Evolutionary conservation across 2,797 vertebrate species (phyloP), one percentile per base, ranked within the genome.

Genomic region (Alectoris magna): DNA sequence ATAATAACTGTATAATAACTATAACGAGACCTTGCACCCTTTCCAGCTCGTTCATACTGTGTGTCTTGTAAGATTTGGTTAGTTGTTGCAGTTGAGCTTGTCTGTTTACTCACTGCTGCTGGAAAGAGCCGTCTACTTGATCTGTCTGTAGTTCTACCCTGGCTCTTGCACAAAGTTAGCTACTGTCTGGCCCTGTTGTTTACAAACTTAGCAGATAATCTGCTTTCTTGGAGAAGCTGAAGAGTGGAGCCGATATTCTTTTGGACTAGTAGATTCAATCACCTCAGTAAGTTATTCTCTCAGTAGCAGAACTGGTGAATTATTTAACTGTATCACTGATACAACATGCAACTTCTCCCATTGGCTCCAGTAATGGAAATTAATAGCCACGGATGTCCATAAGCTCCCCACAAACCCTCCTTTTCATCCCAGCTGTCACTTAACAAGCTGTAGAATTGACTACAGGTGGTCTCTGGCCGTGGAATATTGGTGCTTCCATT

Each of bases 371-470:
- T 31, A 36, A 15, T n/a, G 43, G 36, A 67, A 85, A 21, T 16
- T 51, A 36, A 24, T 26, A 48, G 66, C 31, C 44, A 46, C 11
- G 84, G 9, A 23, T 81, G 58, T 36, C 34, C 22, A 10, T 0
- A 0, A 36, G 68, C 17, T 87, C 29, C 26, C 10, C 49, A 2
- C 38, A 78, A n/a, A 14, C 5, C 23, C 4, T 59, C 4, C 9
- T 90, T 53, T 86, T 72, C 21, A 43, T 88, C 24, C 39, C 26
- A 31, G 18, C 8, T 87, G 15, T 23, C 7, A 7, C 43, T 27
- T 34, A 38, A 1, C 46, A 55, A 72, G 46, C 13, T 72, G 12
- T 14, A 55, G 8, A 41, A 83, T 10, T 6, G 60, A 68, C 74
- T 79, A 75, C 22, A 14, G 2, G 1, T 41, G 3, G 3, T 53